Percentiles rank a stretch among this genome's conserved stretches.
phyloP scores from a whole-genome alignment of 2,797 vertebrate genomes.

The Lacerta viridis region DNA sequence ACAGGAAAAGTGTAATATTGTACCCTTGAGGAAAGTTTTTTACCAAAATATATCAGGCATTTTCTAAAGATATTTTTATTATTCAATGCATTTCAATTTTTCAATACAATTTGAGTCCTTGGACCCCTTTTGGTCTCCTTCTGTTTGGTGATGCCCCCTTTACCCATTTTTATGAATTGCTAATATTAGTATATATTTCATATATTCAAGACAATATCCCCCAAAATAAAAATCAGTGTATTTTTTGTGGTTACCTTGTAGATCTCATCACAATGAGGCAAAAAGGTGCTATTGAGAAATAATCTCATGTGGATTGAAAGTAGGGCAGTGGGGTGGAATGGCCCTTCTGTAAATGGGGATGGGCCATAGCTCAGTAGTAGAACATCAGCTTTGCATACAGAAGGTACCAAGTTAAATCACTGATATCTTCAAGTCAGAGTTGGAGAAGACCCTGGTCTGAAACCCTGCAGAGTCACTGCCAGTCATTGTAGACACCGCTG shows the following conservation, averaged over 20 bases:
- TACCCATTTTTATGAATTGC: background rate
- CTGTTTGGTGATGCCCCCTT: background rate
- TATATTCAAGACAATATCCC: background rate
- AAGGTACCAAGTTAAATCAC: background rate
- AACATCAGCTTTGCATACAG: background rate
- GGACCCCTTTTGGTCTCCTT: too few species aligned
- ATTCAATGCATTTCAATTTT: background rate
- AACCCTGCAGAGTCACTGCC: background rate
- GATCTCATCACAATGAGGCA: background rate
- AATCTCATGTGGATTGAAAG: background rate
- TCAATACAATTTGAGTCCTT: background rate
- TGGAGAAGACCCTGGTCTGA: background rate
- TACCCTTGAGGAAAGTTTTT: background rate
- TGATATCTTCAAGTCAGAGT: background rate
- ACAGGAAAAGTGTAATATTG: background rate
- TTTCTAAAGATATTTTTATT: background rate
- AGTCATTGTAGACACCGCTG: background rate
- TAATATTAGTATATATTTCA: background rate
- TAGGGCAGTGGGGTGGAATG: too few species aligned
- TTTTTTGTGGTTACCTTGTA: background rate
- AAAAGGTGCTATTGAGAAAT: background rate
- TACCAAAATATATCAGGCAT: background rate
- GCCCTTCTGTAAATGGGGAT: background rate
- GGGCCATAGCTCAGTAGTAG: background rate
- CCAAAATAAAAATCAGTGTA: background rate